phyloP scores from a whole-genome alignment of 30 jellyfish, hydroid and myxozoan genomes.

The Chironex yamaguchii region DNA sequence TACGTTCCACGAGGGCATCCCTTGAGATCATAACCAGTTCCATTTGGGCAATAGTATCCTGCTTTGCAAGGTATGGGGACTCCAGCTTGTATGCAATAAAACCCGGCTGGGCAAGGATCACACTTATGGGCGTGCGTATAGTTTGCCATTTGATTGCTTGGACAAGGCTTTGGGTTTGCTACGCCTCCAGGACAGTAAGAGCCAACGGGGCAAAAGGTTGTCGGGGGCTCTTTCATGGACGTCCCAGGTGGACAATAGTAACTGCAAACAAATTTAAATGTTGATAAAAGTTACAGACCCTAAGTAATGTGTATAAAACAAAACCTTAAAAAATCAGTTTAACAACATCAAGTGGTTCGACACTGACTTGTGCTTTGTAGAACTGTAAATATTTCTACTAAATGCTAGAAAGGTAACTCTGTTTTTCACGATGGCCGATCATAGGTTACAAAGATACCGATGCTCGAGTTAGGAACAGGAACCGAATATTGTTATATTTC shows the following conservation, averaged over 20 bases:
- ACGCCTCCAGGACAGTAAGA: slow-evolving; percentile 97
- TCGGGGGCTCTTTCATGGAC: slow-evolving; percentile 79
- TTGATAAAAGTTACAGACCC: no score
- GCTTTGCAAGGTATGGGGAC: slow-evolving; percentile 84
- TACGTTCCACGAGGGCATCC: slow-evolving; percentile 99
- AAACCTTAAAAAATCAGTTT: no score
- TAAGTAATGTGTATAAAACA: no score
- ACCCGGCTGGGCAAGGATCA: slow-evolving; percentile 98
- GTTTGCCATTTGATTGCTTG: slow-evolving; percentile 94
- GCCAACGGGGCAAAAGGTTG: slow-evolving; percentile 83
- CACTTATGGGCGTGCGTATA: slow-evolving; percentile 86
- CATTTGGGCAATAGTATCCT: slow-evolving; percentile 97
- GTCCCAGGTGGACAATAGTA: slow-evolving; percentile 95
- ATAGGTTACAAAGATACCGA: no score
- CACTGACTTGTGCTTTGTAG: no score
- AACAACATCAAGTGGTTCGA: no score
- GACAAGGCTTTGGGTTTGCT: slow-evolving; percentile 93
- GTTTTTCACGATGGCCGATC: no score
- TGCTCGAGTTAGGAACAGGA: no score
- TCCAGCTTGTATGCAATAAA: slow-evolving; percentile 85
- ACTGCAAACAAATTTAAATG: slow-evolving; percentile 39
- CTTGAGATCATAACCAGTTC: slow-evolving; percentile 90
- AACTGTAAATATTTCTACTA: no score
- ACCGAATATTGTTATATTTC: no score
- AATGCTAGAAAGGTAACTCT: no score